Conservation (phyloP, 2,888 invertebrate genomes). For the Leucophenga montana region DNA sequence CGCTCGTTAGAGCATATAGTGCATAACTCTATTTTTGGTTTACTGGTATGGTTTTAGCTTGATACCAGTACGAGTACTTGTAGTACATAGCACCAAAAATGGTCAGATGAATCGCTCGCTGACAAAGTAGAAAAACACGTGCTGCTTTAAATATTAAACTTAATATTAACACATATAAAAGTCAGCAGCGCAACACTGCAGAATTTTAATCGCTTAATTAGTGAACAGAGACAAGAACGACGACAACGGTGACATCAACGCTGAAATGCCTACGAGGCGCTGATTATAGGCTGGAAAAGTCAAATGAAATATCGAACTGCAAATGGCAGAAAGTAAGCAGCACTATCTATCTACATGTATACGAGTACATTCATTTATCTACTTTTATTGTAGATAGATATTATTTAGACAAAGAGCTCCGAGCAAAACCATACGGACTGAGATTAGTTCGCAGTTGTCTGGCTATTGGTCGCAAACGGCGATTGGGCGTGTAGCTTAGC, state of each 20-base stretch:
- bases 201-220: conserved; percentile 73
- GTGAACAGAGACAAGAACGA: conserved; percentile 26
- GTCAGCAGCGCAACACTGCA: conserved; percentile 68
- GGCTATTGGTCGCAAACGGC: conserved; percentile 10
- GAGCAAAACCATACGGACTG: conserved; percentile 2
- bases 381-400: no score
- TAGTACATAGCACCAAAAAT: conserved; percentile 4
- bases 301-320: no score
- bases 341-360: no score
- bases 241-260: not conserved
- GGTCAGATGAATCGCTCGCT: conserved; percentile 33
- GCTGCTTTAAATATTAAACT: conserved; percentile 73
- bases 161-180: conserved; percentile 74
- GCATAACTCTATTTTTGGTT: not conserved
- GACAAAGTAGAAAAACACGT: conserved; percentile 65
- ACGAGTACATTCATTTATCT: no score
- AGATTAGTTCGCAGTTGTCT: conserved; percentile 9
- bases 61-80: no score
- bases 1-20: not conserved
- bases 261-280: not conserved
- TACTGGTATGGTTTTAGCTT: not conserved
- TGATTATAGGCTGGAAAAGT: not conserved
- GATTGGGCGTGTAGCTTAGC: not conserved
- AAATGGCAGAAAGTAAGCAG: no score
- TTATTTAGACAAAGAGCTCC: no score